Evolutionary conservation across 2,888 invertebrate genomes (phyloP).

Genomic region (Bruchidius siliquastri): DNA sequence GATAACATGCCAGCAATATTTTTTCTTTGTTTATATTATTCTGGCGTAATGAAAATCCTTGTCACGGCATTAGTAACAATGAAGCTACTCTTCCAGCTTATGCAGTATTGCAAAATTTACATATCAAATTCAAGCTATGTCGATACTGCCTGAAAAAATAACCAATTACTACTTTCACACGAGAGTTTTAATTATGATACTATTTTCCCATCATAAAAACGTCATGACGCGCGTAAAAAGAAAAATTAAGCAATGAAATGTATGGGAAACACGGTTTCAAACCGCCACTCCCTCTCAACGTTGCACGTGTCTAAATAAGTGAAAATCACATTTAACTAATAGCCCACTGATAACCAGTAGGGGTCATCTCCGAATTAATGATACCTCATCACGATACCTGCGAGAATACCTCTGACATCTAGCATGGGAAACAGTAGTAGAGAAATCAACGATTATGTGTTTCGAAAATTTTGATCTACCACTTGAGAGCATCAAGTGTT

Average conservation of each 20-base stretch:
- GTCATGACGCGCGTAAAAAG: background rate
- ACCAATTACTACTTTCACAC: background rate
- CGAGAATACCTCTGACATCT: background rate
- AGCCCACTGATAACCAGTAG: conserved; percentile 17
- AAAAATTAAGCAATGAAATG: background rate
- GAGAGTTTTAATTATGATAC: background rate
- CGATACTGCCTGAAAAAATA: background rate
- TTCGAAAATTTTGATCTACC: no score
- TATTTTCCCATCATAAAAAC: background rate
- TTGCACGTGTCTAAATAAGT: background rate
- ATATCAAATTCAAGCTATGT: no score
- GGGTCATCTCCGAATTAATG: conserved; percentile 10
- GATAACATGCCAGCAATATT: no score
- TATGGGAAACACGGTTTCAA: background rate
- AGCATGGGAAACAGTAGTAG: background rate
- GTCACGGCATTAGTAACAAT: no score
- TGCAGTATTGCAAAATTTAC: no score
- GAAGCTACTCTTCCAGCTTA: no score
- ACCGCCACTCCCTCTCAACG: background rate
- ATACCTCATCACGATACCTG: background rate
- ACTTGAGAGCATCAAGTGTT: no score
- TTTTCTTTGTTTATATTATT: no score
- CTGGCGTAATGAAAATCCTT: no score
- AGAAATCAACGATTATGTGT: no score
- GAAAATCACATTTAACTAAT: conserved; percentile 13